Evolutionary conservation across 1,140 invertebrate genomes (phyloP).

Genomic region (Dinoponera quadriceps): DNA sequence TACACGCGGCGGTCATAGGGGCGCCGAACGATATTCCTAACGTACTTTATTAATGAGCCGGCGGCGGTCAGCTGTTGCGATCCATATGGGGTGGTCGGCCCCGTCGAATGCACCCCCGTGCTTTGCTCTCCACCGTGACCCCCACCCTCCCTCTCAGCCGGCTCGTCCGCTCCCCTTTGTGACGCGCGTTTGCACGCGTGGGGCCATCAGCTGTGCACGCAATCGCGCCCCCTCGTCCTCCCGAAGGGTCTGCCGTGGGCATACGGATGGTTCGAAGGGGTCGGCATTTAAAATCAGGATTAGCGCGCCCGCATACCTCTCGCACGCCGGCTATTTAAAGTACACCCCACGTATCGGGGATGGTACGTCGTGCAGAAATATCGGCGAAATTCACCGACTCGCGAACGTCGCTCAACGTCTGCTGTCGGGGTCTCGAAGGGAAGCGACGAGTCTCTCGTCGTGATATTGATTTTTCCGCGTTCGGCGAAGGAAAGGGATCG

Average conservation of each 20-base stretch:
- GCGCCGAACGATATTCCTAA: conserved; percentile 77
- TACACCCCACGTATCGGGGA: neutral
- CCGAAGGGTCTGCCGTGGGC: conserved; percentile 42
- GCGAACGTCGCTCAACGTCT: too few species aligned
- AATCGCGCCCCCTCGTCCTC: conserved; percentile 61
- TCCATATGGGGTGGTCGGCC: conserved; percentile 77
- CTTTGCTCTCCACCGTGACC: conserved; percentile 7
- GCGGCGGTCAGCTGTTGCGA: conserved; percentile 82
- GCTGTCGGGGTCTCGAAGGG: neutral
- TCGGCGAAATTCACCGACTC: neutral
- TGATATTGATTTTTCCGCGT: neutral
- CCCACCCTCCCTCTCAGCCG: conserved; percentile 27
- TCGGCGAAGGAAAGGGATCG: too few species aligned
- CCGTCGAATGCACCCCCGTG: conserved; percentile 61
- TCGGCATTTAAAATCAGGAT: conserved; percentile 72
- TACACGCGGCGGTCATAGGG: conserved; percentile 57
- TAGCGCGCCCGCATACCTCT: conserved; percentile 14
- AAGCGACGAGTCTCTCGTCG: neutral
- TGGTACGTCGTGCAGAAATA: conserved; percentile 1
- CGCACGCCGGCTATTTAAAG: conserved; percentile 65
- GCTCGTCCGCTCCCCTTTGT: conserved; percentile 24
- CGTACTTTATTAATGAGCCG: conserved; percentile 85
- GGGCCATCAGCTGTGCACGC: conserved; percentile 83
- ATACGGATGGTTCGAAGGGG: conserved; percentile 17
- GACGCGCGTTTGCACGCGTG: conserved; percentile 71